A percentile compares a stretch with the other conserved stretches of the same genome.
Evolutionary conservation across 2,888 invertebrate species (phyloP).

Genomic region (Ellobium chinense): DNA sequence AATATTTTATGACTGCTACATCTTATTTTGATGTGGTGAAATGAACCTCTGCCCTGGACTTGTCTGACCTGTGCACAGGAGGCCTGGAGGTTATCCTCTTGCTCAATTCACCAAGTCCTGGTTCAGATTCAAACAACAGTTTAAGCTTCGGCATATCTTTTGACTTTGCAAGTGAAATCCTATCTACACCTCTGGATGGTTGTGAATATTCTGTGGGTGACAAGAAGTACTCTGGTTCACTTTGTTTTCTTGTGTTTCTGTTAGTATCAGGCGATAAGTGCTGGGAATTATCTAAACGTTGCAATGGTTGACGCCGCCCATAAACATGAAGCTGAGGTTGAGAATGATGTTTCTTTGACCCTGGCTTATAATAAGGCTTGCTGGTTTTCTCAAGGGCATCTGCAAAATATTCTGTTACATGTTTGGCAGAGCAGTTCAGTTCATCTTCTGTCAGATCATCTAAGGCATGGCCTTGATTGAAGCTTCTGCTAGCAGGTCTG

Average conservation of each 20-base stretch:
- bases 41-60: neutral
- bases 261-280: slow-evolving; percentile 60
- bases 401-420: slow-evolving; percentile 36
- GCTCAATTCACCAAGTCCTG: too few relatives aligned
- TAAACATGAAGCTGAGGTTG: slow-evolving; percentile 21
- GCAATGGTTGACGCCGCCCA: slow-evolving; percentile 56
- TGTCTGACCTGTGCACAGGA: neutral
- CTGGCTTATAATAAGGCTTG: neutral
- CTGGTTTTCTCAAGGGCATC: slow-evolving; percentile 2
- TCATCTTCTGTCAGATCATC: slow-evolving; percentile 25
- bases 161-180: too few relatives aligned
- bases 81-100: neutral
- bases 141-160: neutral
- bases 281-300: slow-evolving; percentile 63
- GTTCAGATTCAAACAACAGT: neutral
- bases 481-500: neutral
- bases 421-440: slow-evolving; percentile 13
- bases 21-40: neutral
- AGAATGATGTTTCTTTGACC: neutral
- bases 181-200: too few relatives aligned
- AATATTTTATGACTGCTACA: too few relatives aligned
- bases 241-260: too few relatives aligned
- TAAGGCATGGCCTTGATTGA: neutral
- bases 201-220: too few relatives aligned
- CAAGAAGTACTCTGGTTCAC: neutral